Conservation (phyloP, 2,113 vertebrate genomes). For the Abramis brama region DNA sequence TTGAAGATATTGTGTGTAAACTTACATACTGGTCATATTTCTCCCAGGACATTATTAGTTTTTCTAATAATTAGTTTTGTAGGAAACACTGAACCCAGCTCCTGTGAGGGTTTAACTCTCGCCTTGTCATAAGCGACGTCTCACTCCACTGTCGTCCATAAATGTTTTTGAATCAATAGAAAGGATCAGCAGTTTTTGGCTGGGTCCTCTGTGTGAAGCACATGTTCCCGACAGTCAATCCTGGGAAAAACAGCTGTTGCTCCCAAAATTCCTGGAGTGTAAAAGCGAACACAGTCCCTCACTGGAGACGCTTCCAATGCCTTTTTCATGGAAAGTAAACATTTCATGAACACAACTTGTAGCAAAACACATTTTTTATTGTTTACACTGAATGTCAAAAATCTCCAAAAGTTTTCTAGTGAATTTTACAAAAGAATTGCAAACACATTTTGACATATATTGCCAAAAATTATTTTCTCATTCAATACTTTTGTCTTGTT, state of each 20-base stretch:
- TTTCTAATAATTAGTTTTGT: too few relatives aligned
- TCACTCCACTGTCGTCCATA: neutral
- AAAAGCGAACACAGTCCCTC: neutral
- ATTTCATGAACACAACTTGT: neutral
- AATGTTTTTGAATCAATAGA: neutral
- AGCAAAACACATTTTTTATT: too few relatives aligned
- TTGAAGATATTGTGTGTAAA: too few relatives aligned
- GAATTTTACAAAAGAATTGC: too few relatives aligned
- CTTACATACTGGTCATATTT: too few relatives aligned
- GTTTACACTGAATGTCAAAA: too few relatives aligned
- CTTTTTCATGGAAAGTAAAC: too few relatives aligned
- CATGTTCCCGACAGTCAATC: neutral
- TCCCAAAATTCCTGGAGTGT: conserved; percentile 5
- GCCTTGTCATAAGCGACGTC: neutral
- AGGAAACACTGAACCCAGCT: neutral
- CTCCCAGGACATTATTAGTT: too few relatives aligned
- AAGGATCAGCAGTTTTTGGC: neutral
- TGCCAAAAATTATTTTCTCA: too few relatives aligned
- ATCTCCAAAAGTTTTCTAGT: too few relatives aligned
- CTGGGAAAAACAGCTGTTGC: neutral
- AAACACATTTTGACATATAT: too few relatives aligned
- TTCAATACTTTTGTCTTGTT: too few relatives aligned
- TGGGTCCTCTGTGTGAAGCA: neutral
- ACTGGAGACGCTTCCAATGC: neutral
- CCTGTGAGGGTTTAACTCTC: neutral